Evolutionary conservation across 2,888 invertebrate genomes (phyloP).

Genomic region (Calliopum simillimum): DNA sequence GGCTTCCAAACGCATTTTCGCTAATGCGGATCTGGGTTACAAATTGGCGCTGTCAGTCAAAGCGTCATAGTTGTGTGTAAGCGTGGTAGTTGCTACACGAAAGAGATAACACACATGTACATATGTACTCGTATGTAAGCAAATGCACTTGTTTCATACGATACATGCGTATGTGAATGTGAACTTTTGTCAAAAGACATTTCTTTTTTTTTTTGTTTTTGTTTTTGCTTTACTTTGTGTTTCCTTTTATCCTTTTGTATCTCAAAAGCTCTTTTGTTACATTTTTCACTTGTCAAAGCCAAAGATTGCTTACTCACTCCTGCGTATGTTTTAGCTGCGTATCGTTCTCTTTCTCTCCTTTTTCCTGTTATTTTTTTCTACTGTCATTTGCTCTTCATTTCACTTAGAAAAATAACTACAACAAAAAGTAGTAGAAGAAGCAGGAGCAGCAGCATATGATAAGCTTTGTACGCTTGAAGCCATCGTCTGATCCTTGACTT

Average conservation of each 20-base stretch:
- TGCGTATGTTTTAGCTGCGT: not conserved
- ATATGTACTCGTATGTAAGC: not conserved
- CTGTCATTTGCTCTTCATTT: not conserved
- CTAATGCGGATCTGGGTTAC: constrained; percentile 23
- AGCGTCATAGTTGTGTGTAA: not conserved
- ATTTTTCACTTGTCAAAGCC: not conserved
- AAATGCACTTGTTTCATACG: not conserved
- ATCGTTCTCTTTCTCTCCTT: not conserved
- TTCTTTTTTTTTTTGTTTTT: constrained; percentile 12
- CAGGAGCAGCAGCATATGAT: not conserved
- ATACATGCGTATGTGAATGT: not conserved
- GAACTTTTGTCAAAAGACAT: constrained; percentile 21
- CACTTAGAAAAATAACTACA: too few species aligned
- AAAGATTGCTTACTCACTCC: not conserved
- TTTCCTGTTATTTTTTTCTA: not conserved
- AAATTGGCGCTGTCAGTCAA: constrained; percentile 20
- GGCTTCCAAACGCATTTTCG: constrained; percentile 10
- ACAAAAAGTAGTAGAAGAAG: too few species aligned
- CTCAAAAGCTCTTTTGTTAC: not conserved
- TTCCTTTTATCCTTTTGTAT: not conserved
- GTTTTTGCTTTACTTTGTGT: too few species aligned
- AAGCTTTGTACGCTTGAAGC: constrained; percentile 14
- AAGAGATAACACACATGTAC: too few species aligned
- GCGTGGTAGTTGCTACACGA: too few species aligned
- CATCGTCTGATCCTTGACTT: constrained; percentile 36